Base-by-base conservation (phyloP, 2,113 vertebrate genomes). In the Nyctereutes procyonoides region DNA sequence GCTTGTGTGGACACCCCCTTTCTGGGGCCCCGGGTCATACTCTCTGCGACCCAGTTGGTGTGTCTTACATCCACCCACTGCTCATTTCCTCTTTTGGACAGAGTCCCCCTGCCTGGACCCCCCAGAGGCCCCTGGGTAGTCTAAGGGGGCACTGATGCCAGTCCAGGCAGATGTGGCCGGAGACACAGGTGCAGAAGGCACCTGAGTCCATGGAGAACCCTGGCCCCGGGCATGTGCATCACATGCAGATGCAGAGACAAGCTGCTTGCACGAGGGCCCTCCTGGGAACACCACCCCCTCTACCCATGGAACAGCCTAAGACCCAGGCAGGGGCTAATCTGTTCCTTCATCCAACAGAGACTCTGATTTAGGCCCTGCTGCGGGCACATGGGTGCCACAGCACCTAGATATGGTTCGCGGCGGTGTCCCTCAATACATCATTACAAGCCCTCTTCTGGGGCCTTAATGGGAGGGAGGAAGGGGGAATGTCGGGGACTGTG, bases 341-440 rank as follows among this genome's bases (percentile, higher is more conserved):
- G 4, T 58, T 15, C 67, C 56, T 87, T 56, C 13, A 0, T 65
- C 86, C 56, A 17, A 1, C 5, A 20, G 22, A 1, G 5, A 1
- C 20, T 16, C 20, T 3, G 6, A 58, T 14, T 13, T 53, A 63
- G 67, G 62, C 19, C 0, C 51, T 16, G 16, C 19, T 13, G 56
- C 1, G 1, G 56, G 32, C 58, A 43, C 20, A 3, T 19, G 14
- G 6, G 83, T 48, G 24, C 9, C 14, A 8, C 0, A 9, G 76
- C 67, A n/a, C 0, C 53, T 10, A 24, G 80, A 38, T 53, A 9
- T 8, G 4, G 69, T 1, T 15, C 2, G 0, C 1, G 65, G 20
- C 65, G 7, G 43, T 1, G 43, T 5, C 9, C 1, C 8, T 1
- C 12, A 19, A 3, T 2, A 16, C 12, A 1, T 13, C n/a, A 20